Base-by-base conservation (phyloP, 2,888 invertebrate genomes). In the Troides helena region DNA sequence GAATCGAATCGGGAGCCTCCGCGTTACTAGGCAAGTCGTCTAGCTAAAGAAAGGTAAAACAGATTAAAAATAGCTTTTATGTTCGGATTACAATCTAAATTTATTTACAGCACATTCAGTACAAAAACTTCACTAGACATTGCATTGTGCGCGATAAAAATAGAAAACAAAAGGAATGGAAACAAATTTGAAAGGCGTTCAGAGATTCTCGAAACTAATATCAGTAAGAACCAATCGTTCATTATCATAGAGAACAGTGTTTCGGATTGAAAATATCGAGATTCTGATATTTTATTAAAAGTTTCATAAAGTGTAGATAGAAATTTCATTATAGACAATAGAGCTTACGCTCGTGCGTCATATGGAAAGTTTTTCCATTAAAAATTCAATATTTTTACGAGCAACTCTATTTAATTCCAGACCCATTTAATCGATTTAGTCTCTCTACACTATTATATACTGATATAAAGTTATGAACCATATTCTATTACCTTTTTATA, bases 181-280 rank as follows among this genome's bases (percentile, higher is more conserved):
- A 72, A 69, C 62, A 72, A 53, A 72, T 67, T 70, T n/a, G 68
- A 63, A 73, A 70, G 68, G 65, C 60, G 25, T 65, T 68, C 60
- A 59, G n/a, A 65, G 43, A 69, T 60, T 69, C 67, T 56, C 62
- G 25, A 53, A 63, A 53, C 43, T 63, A 43, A 63, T 68, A 65
- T 65, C 65, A 36, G 58, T 56, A 56, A 57, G 57, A 57, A 57
- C 23, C 14, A 62, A 56, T 25, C 12, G 23, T 68, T 60, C 63
- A 65, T 65, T 62, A 39, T 43, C 7, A 3, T 60, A 0, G 59
- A 25, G 23, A 60, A 23, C 60, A 36, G 36, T 8, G 21, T 12
- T 57, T 57, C 18, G 57, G n/a, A 57, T 57, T 21, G 21, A 46
- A 65, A 10, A n/a, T 25, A 23, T 65, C 5, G n/a, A 18, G 21